These are phyloP conservation scores for Coreius guichenoti DNA, from an alignment of 2,797 vertebrate species.

Conservation along the genomic window DNA sequence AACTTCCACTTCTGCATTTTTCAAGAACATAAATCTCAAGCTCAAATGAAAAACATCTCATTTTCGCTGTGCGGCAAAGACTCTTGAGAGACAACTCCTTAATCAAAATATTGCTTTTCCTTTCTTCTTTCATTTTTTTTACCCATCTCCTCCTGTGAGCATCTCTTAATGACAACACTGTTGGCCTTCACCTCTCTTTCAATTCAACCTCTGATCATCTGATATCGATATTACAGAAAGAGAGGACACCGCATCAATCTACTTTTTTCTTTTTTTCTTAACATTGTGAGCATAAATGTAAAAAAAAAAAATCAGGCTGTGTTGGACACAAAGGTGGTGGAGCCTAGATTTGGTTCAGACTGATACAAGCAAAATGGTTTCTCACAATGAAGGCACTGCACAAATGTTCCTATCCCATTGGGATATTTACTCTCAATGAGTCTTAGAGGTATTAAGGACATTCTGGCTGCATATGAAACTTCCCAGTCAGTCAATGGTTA, in stretches of 20 bases:
- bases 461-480: neutral
- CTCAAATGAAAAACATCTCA: conserved; percentile 63
- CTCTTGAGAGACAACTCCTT: conserved; percentile 66
- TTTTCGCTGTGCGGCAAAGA: conserved; percentile 61
- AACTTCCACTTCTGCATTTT: conserved; percentile 65
- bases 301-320: conserved; percentile 27
- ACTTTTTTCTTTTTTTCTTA: conserved; percentile 37
- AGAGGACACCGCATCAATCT: conserved; percentile 57
- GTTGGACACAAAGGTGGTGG: conserved; percentile 1
- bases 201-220: conserved; percentile 58
- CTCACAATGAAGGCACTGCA: neutral
- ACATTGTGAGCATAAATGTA: conserved; percentile 38
- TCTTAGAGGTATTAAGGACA: neutral
- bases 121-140: conserved; percentile 25
- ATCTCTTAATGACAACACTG: conserved; percentile 56
- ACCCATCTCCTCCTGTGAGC: conserved; percentile 38
- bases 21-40: conserved; percentile 65
- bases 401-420: neutral
- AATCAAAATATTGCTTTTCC: conserved; percentile 62
- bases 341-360: neutral
- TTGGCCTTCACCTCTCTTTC: conserved; percentile 58
- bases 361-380: neutral
- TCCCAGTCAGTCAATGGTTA: neutral
- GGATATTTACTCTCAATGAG: neutral
- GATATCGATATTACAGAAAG: conserved; percentile 56